Conservation (phyloP, 1,140 invertebrate species). For the Tachypleus tridentatus region DNA sequence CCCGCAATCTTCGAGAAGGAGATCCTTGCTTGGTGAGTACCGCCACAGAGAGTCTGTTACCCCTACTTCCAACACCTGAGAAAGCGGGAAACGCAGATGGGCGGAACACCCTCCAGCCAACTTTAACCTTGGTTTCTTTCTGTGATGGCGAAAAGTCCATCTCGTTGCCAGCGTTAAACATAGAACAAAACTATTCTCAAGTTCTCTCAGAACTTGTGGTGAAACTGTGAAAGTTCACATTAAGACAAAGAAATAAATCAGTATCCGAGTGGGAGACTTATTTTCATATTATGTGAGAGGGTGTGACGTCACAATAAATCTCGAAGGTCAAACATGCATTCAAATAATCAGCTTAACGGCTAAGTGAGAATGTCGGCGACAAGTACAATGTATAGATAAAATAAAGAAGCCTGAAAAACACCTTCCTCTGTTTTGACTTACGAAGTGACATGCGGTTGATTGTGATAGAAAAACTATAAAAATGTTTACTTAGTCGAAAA, state of each 20-base stretch:
- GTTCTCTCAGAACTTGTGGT: constrained; percentile 40
- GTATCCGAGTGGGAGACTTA: too few species aligned
- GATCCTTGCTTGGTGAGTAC: constrained; percentile 41
- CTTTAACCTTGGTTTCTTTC: constrained; percentile 33
- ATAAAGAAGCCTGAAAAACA: too few species aligned
- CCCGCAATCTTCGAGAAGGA: constrained; percentile 29
- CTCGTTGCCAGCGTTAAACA: constrained; percentile 36
- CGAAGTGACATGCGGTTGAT: too few species aligned
- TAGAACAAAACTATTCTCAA: constrained; percentile 41
- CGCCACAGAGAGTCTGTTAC: constrained; percentile 36
- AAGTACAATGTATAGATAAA: neutral
- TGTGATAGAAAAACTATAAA: too few species aligned
- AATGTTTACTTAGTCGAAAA: too few species aligned
- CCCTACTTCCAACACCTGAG: constrained; percentile 26
- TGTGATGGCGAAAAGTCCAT: constrained; percentile 35
- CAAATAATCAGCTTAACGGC: neutral
- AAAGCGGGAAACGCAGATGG: neutral
- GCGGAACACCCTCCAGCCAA: constrained; percentile 18
- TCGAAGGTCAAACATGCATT: too few species aligned
- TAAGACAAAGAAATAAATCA: too few species aligned
- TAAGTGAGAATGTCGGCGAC: neutral
- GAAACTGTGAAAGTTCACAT: constrained; percentile 22
- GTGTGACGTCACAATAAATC: too few species aligned
- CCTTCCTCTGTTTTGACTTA: too few species aligned
- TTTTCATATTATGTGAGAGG: too few species aligned